These are phyloP conservation scores for Trematomus bernacchii DNA, from an alignment of 2,797 vertebrate genomes.

Conservation along the genomic window DNA sequence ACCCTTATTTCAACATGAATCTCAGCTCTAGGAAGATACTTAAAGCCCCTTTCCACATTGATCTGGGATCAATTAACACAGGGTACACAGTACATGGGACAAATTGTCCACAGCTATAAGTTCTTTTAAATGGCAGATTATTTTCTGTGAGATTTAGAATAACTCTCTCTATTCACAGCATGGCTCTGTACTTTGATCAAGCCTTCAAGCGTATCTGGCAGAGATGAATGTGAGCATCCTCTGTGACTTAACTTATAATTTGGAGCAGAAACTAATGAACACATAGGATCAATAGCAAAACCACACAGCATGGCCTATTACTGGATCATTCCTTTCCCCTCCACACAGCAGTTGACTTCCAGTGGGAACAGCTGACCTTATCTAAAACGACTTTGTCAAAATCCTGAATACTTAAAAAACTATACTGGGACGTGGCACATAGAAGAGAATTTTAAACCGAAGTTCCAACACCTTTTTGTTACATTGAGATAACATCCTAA, in stretches of 20 bases:
- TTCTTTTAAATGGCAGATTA: conserved; percentile 18
- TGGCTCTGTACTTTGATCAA: conserved; percentile 42
- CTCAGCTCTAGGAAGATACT: conserved; percentile 16
- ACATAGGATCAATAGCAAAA: conserved; percentile 52
- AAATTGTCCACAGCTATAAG: conserved; percentile 22
- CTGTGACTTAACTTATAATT: conserved; percentile 50
- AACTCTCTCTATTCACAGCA: conserved; percentile 36
- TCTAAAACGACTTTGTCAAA: conserved; percentile 30
- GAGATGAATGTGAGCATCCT: conserved; percentile 36
- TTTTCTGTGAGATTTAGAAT: neutral
- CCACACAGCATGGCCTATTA: conserved; percentile 28
- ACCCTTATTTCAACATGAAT: conserved; percentile 51
- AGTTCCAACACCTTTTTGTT: neutral
- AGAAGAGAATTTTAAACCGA: conserved; percentile 3
- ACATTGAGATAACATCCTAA: neutral
- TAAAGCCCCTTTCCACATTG: conserved; percentile 40
- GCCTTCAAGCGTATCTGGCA: conserved; percentile 38
- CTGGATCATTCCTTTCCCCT: conserved; percentile 31
- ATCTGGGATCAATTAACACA: conserved; percentile 54
- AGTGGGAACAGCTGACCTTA: conserved; percentile 45
- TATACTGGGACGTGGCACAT: neutral
- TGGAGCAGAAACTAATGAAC: conserved; percentile 54
- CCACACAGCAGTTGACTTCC: conserved; percentile 18
- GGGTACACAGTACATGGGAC: neutral
- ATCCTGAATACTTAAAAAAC: conserved; percentile 14